Evolutionary conservation across 92 coral and sea anemone species (phyloP), one percentile per base, ranked within the genome.

Genomic region (Bergia sp.): DNA sequence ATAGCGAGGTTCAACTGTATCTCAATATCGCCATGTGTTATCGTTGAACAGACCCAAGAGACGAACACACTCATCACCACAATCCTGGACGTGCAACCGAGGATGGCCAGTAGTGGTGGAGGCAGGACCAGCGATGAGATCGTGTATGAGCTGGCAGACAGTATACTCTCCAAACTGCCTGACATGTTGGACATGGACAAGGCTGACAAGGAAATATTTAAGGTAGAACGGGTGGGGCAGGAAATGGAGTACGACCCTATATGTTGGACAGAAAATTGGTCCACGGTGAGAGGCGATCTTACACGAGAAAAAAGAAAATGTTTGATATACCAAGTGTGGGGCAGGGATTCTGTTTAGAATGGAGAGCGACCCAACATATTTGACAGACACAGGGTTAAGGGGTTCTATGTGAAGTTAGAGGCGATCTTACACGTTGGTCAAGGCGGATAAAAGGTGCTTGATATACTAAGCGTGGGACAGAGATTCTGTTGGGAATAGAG

Each of bases 91-190:
- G 99, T 97, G 73, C 99, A 97, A 90, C 99, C 99, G 39, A 98
- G 99, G 41, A 81, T 97, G 94, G 99, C 96, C 82, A 97, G 99
- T 73, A 84, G 95, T 44, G 99, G 99, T 45, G 96, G 98, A 47
- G 99, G 96, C 13, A 97, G 96, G 93, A 97, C 99, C 40, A 97
- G 92, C 75, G 99, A 97, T 82, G 99, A 97, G 95, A 97, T 97
- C 69, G 99, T 97, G 40, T 95, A 93, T 75, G 99, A 97, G 85
- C 96, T 97, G 29, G 99, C 98, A 6, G 99, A 95, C 20, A 97
- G 96, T 49, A 97, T 97, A 49, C 92, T 97, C 55, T 91, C 96
- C 29, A 97, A 97, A 81, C 78, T 97, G 71, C 98, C 98, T 16
- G 97, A 92, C 40, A 78, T 91, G 49, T 92, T 97, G 88, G 99